Conservation (phyloP, 2,113 vertebrate genomes). For the Phoxinus phoxinus region DNA sequence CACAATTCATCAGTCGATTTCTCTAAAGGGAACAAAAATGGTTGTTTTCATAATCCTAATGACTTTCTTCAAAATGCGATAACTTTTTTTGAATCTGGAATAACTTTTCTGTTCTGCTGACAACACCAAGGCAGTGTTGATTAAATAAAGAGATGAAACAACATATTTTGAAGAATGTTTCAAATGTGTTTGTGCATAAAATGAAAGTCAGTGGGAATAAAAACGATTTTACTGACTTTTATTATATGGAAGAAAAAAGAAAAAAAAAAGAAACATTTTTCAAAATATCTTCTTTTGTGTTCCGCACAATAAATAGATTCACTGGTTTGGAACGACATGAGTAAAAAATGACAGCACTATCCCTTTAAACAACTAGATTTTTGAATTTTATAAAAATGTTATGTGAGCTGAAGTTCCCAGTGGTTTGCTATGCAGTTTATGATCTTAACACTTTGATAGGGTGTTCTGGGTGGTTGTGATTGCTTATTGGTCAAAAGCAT, state of each 20-base stretch:
- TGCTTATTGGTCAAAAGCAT: background rate
- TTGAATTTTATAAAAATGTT: background rate
- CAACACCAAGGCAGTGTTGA: background rate
- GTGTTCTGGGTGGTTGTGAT: background rate
- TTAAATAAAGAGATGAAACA: background rate
- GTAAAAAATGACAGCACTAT: background rate
- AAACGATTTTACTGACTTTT: background rate
- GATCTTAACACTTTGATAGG: background rate
- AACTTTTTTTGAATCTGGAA: background rate
- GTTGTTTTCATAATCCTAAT: slow-evolving; percentile 4
- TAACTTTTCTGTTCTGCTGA: slow-evolving; percentile 13
- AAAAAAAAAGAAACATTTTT: background rate
- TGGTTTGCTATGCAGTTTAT: background rate
- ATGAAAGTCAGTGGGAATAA: background rate
- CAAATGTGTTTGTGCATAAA: background rate
- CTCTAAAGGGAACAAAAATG: background rate
- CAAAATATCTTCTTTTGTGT: background rate
- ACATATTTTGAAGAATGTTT: background rate
- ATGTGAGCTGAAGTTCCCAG: background rate
- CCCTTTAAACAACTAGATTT: background rate
- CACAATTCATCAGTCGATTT: background rate
- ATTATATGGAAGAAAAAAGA: no score
- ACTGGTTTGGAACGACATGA: background rate
- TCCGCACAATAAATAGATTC: background rate
- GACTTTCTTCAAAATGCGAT: background rate